Percentiles rank a stretch among this genome's conserved stretches.
phyloP scores from a whole-genome alignment of 2,113 vertebrate species.

The Psephotus haematonotus region DNA sequence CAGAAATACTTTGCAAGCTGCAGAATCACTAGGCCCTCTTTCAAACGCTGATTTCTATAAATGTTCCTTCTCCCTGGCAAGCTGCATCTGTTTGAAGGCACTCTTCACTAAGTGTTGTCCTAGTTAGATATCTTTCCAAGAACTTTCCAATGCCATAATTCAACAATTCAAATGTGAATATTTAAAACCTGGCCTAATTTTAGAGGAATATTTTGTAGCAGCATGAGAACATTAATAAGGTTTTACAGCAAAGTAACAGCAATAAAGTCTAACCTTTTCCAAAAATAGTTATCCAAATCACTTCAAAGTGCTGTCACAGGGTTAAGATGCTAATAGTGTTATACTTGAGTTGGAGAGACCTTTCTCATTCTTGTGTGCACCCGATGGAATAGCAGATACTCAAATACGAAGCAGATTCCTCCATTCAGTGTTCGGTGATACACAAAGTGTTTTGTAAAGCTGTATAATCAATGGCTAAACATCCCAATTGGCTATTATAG shows the following conservation, averaged over 20 bases:
- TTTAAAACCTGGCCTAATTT: background rate
- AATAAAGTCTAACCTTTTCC: background rate
- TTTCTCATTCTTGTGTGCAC: background rate
- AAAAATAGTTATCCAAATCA: background rate
- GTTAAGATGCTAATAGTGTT: background rate
- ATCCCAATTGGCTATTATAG: background rate
- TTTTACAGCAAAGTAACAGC: background rate
- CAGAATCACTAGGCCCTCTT: background rate
- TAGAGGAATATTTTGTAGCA: background rate
- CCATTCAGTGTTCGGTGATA: background rate
- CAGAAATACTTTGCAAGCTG: constrained; percentile 6
- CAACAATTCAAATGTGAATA: background rate
- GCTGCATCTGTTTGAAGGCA: constrained; percentile 23
- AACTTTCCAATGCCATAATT: background rate
- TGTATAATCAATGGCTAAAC: background rate
- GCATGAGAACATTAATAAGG: background rate
- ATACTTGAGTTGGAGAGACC: background rate
- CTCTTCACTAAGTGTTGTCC: constrained; percentile 17
- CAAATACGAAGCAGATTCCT: background rate
- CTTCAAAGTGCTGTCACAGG: background rate
- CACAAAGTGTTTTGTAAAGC: background rate
- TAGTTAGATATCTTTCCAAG: constrained; percentile 31
- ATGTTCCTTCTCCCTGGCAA: constrained; percentile 31
- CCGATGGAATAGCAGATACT: background rate
- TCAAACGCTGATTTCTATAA: constrained; percentile 19